A percentile compares a stretch with the other conserved stretches of the same genome.
phyloP scores from a whole-genome alignment of 2,113 vertebrate species.

The Anser cygnoides region DNA sequence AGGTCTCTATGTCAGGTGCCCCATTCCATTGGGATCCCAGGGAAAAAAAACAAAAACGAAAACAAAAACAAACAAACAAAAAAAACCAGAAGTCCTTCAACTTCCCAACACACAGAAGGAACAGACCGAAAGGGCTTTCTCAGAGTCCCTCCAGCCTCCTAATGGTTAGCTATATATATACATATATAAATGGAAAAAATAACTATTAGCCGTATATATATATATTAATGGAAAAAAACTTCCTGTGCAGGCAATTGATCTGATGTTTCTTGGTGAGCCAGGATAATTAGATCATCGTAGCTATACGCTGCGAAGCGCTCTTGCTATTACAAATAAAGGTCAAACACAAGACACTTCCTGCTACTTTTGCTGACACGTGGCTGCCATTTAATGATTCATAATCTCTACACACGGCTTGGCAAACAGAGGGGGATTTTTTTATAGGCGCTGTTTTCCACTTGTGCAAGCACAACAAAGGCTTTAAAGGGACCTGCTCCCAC shows the following conservation, averaged over 20 bases:
- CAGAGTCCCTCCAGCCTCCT: rapidly evolving
- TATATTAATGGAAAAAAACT: not conserved
- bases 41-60: not conserved
- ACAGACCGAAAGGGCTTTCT: not conserved
- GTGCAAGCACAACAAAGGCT: conserved; percentile 51
- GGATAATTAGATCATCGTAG: not conserved
- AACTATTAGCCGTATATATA: not conserved
- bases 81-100: not conserved
- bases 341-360: conserved; percentile 65
- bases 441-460: conserved; percentile 44
- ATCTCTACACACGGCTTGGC: conserved; percentile 64
- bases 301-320: not conserved
- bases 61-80: not conserved
- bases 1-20: rapidly evolving
- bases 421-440: not conserved
- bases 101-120: not conserved
- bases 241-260: not conserved
- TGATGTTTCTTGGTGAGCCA: not conserved
- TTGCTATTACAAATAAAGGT: conserved; percentile 58
- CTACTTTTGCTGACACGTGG: conserved; percentile 66
- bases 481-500: conserved; percentile 40
- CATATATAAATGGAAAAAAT: not conserved
- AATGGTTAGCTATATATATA: not conserved
- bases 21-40: not conserved
- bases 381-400: conserved; percentile 63